A percentile compares a stretch with the other conserved stretches of the same genome.
Conservation (phyloP, 1,140 invertebrate genomes). For the Batillaria attramentaria region DNA sequence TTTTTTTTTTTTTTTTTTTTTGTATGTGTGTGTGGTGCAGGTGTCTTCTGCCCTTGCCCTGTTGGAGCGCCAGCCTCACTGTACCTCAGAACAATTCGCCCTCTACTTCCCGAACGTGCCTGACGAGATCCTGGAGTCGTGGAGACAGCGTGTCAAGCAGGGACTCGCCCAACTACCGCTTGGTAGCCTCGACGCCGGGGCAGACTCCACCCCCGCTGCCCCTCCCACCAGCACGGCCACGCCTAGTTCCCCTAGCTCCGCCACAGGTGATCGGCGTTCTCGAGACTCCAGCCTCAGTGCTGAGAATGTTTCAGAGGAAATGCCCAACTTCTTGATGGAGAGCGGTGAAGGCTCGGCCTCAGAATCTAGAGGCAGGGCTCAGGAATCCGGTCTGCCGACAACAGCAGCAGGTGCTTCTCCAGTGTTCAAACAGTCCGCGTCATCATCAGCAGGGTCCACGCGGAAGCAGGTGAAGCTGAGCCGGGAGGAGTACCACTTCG, state of each 20-base stretch:
- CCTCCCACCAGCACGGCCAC: background rate
- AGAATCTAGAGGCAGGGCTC: background rate
- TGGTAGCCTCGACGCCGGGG: background rate
- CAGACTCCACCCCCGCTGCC: background rate
- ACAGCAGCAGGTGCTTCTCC: background rate
- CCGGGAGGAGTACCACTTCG: slow-evolving; percentile 35
- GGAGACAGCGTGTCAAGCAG: slow-evolving; percentile 20
- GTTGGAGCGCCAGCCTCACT: slow-evolving; percentile 20
- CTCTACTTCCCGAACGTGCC: slow-evolving; percentile 30
- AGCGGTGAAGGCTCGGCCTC: background rate
- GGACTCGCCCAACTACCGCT: background rate
- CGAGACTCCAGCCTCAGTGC: slow-evolving; percentile 5
- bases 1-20: too few relatives aligned
- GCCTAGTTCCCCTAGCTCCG: background rate
- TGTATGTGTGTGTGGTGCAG: slow-evolving; percentile 16
- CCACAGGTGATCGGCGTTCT: background rate
- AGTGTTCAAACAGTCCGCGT: too few relatives aligned
- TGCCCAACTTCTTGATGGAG: slow-evolving; percentile 14
- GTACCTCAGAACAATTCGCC: background rate
- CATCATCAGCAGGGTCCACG: background rate
- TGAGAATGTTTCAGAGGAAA: background rate
- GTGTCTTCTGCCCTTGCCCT: slow-evolving; percentile 17
- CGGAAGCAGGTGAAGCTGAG: slow-evolving; percentile 22
- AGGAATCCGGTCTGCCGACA: background rate
- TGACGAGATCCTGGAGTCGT: slow-evolving; percentile 19